Percentiles rank a stretch among this genome's conserved stretches.
Conservation (phyloP, 2,888 invertebrate species). For the Poecilobothrus nobilitatus region DNA sequence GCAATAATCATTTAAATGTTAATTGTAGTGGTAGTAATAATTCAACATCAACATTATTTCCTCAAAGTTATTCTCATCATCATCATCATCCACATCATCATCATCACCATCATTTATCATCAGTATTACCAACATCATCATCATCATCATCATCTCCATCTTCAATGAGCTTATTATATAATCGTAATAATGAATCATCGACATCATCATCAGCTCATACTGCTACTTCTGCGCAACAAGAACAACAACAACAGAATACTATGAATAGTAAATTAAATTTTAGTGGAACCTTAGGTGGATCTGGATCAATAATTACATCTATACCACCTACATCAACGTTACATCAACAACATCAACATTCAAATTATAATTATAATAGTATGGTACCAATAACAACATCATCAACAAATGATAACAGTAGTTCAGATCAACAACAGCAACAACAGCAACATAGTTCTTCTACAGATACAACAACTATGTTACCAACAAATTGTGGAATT, state of each 20-base stretch:
- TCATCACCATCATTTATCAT: not conserved
- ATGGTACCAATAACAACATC: not conserved
- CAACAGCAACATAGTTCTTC: not conserved
- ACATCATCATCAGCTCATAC: not conserved
- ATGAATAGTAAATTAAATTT: not conserved
- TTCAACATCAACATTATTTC: slow-evolving; percentile 7
- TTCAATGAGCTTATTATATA: slow-evolving; percentile 8
- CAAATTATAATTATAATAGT: not conserved
- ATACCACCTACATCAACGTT: not conserved
- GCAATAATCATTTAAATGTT: not conserved
- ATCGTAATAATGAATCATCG: not conserved
- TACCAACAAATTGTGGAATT: not conserved
- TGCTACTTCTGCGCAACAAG: not conserved
- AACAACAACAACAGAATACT: not conserved
- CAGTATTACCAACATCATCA: slow-evolving; percentile 1
- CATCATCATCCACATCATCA: not conserved
- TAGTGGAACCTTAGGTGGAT: not conserved
- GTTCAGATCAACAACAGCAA: not conserved
- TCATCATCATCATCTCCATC: not conserved
- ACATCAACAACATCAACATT: not conserved
- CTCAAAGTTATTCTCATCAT: slow-evolving; percentile 8
- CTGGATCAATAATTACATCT: not conserved
- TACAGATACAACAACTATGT: not conserved
- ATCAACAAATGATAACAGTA: not conserved
- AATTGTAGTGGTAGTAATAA: not conserved